Conservation (phyloP, 2,797 vertebrate genomes). For the Sebastes nivosus region DNA sequence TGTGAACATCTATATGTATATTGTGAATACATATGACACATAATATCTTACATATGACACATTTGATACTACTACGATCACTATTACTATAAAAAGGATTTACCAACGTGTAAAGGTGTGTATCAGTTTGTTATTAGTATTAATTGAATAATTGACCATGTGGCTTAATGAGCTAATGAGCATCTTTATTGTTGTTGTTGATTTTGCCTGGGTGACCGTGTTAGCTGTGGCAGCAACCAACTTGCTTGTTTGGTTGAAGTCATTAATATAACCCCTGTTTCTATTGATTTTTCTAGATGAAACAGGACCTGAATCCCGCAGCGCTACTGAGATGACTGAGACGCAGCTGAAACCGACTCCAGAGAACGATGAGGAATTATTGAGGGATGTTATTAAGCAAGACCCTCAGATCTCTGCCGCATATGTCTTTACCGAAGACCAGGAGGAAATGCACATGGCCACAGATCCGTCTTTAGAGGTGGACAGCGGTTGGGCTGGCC, state of each 20-base stretch:
- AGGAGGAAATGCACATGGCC: slow-evolving; percentile 15
- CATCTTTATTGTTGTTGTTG: no score
- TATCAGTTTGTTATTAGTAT: no score
- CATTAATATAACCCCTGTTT: background rate
- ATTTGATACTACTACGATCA: no score
- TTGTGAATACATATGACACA: no score
- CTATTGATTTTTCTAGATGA: slow-evolving; percentile 10
- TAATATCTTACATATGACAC: no score
- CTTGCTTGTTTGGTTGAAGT: background rate
- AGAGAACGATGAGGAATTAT: slow-evolving; percentile 41
- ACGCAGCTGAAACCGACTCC: slow-evolving; percentile 15
- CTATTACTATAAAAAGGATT: no score
- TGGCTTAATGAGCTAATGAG: no score
- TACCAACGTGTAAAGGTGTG: no score
- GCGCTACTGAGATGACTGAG: slow-evolving; percentile 11
- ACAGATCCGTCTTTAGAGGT: slow-evolving; percentile 46
- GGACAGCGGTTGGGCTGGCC: slow-evolving; percentile 36
- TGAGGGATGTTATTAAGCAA: slow-evolving; percentile 38
- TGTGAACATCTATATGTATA: background rate
- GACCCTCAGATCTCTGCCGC: slow-evolving; percentile 40
- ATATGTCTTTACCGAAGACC: slow-evolving; percentile 46
- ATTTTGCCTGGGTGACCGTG: no score
- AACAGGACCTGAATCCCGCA: slow-evolving; percentile 19
- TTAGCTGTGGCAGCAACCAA: background rate
- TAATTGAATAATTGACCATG: no score